Evolutionary conservation across 1,140 invertebrate genomes (phyloP).

Genomic region (Tribolium madens): DNA sequence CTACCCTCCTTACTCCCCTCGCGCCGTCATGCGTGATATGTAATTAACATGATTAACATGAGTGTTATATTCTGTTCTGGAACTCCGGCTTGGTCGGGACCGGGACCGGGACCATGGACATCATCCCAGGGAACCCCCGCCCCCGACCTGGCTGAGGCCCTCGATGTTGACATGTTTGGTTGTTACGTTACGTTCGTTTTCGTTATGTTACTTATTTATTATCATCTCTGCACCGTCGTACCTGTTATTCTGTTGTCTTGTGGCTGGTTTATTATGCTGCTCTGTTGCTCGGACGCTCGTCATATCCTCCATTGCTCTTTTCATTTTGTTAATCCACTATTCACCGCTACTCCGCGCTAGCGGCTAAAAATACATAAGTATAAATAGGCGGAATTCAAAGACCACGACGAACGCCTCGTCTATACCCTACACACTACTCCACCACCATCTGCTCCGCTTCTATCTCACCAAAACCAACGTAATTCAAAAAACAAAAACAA

Average conservation of each 20-base stretch:
- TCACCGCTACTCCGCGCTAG: constrained; percentile 54
- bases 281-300: constrained; percentile 53
- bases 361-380: constrained; percentile 59
- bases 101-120: constrained; percentile 6
- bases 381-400: constrained; percentile 57
- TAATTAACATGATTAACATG: constrained; percentile 69
- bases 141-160: constrained; percentile 40
- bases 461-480: constrained; percentile 4
- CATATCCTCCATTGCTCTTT: constrained; percentile 46
- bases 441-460: not conserved
- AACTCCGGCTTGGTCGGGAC: constrained; percentile 51
- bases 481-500: not conserved
- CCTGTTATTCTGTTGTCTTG: constrained; percentile 56
- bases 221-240: constrained; percentile 50
- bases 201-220: constrained; percentile 42
- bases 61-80: constrained; percentile 66
- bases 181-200: constrained; percentile 40
- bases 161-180: constrained; percentile 47
- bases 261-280: constrained; percentile 56
- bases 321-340: constrained; percentile 43
- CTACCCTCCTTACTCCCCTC: constrained; percentile 64
- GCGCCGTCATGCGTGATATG: constrained; percentile 66
- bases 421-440: constrained; percentile 15
- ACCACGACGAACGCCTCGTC: constrained; percentile 36
- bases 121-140: constrained; percentile 7